phyloP scores from a whole-genome alignment of 2,113 vertebrate genomes.

The Madoqua kirkii region DNA sequence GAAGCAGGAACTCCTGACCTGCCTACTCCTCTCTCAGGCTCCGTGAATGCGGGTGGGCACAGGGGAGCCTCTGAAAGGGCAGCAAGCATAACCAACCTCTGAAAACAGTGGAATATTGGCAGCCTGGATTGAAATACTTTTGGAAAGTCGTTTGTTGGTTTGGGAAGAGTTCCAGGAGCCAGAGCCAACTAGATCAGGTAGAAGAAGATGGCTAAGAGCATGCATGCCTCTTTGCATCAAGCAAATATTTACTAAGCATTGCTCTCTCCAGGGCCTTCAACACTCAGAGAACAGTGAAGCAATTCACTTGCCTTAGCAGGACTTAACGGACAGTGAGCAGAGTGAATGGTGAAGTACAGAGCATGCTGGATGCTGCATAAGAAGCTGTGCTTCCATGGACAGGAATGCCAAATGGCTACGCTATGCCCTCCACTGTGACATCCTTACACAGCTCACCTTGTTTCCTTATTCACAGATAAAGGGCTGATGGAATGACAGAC shows the following conservation, averaged over 20 bases:
- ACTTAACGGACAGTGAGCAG: rapidly evolving
- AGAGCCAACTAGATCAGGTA: rapidly evolving
- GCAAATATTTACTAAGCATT: neutral
- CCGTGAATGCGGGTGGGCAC: neutral
- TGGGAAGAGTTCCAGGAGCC: neutral
- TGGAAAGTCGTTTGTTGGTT: neutral
- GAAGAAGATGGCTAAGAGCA: rapidly evolving
- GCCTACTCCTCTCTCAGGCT: neutral
- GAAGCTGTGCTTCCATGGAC: rapidly evolving
- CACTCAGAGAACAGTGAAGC: rapidly evolving
- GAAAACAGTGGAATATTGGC: neutral
- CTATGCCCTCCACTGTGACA: rapidly evolving
- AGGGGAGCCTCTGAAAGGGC: neutral
- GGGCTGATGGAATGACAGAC: rapidly evolving
- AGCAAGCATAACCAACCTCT: rapidly evolving
- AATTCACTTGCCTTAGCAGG: rapidly evolving
- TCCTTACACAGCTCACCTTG: neutral
- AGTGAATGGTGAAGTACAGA: neutral
- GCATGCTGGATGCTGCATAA: rapidly evolving
- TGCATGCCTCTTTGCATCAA: rapidly evolving
- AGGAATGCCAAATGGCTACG: rapidly evolving
- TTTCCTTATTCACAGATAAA: rapidly evolving
- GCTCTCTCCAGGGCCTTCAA: neutral
- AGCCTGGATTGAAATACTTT: too few species aligned
- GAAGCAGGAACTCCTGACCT: neutral